These are phyloP conservation scores for Erynnis tages DNA, from an alignment of 2,888 invertebrate genomes.

Conservation along the genomic window DNA sequence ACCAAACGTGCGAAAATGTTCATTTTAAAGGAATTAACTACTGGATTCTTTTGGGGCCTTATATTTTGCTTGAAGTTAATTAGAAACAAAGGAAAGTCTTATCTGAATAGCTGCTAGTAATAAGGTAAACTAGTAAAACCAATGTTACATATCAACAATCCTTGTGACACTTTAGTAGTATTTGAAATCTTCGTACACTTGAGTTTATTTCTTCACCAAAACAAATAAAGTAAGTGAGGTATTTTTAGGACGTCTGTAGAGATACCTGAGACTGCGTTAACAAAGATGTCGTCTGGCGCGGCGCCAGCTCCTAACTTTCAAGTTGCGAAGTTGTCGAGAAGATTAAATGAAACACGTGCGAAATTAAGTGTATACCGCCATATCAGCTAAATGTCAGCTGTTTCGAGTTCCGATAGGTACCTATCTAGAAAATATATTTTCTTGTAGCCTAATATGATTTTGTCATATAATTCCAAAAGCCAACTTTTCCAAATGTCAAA, in stretches of 20 bases:
- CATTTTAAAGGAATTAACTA: too few species aligned
- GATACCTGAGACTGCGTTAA: constrained; percentile 15
- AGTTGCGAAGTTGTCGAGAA: constrained; percentile 14
- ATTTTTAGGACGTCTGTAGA: constrained; percentile 6
- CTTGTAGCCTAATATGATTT: too few species aligned
- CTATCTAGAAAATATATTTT: too few species aligned
- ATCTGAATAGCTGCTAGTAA: too few species aligned
- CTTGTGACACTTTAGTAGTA: background rate
- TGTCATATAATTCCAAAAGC: too few species aligned
- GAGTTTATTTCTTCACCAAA: background rate
- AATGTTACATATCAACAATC: constrained; percentile 35
- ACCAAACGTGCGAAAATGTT: too few species aligned
- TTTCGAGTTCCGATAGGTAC: background rate
- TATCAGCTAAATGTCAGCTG: background rate
- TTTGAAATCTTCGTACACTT: background rate
- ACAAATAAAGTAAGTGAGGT: constrained; percentile 3
- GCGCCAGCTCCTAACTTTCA: constrained; percentile 10
- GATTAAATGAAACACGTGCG: constrained; percentile 6
- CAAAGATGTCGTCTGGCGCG: constrained; percentile 17
- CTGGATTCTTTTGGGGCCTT: too few species aligned
- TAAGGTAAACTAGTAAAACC: too few species aligned
- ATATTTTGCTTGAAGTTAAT: too few species aligned
- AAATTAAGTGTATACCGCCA: background rate
- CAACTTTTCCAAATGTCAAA: too few species aligned
- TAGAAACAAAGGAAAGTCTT: too few species aligned